These are phyloP conservation scores for Syrphus vitripennis DNA, from an alignment of 2,888 invertebrate species.

Conservation along the genomic window DNA sequence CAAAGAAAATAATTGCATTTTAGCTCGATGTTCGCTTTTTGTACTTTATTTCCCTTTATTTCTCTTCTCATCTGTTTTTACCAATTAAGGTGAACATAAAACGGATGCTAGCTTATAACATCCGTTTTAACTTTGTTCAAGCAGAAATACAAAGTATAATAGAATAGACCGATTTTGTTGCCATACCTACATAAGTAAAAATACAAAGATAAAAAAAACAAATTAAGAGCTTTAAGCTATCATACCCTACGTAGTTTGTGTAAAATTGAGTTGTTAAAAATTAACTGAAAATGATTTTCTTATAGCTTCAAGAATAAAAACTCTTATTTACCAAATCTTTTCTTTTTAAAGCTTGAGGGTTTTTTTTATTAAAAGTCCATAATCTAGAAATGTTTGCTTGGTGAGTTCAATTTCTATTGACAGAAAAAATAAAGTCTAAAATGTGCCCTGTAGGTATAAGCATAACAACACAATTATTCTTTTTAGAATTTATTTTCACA, in stretches of 20 bases:
- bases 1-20: slow-evolving; percentile 48
- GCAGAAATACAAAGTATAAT: neutral
- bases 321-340: neutral
- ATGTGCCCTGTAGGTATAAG: neutral
- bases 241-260: neutral
- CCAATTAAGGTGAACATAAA: slow-evolving; percentile 25
- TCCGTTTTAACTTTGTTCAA: slow-evolving; percentile 15
- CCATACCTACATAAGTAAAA: no score
- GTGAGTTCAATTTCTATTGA: neutral
- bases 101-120: slow-evolving; percentile 24
- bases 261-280: slow-evolving; percentile 2
- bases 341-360: neutral
- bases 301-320: neutral
- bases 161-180: neutral
- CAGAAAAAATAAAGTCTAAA: neutral
- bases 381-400: neutral
- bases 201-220: neutral
- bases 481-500: no score
- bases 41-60: neutral
- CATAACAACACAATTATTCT: no score
- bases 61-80: neutral
- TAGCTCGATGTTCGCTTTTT: neutral
- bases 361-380: neutral
- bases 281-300: neutral
- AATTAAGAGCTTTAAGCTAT: neutral